These are phyloP conservation scores for Atherinomorus stipes DNA, from an alignment of 2,113 vertebrate genomes.

Conservation along the genomic window DNA sequence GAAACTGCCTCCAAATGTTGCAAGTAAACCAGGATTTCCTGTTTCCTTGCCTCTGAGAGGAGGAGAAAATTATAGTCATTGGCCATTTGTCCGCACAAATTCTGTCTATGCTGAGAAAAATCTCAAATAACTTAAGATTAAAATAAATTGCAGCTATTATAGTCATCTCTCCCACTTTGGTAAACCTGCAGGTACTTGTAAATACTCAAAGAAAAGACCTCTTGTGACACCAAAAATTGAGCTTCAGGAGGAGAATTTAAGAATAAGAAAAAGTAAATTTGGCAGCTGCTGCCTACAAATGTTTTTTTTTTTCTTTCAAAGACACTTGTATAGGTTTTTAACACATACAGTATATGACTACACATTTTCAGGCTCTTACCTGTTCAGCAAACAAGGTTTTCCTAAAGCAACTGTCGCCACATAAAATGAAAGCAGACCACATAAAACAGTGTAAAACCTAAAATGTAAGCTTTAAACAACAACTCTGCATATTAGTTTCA, in stretches of 20 bases:
- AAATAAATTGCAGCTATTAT: background rate
- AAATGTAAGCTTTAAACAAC: background rate
- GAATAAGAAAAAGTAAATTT: no score
- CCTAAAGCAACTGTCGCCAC: background rate
- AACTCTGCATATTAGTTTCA: background rate
- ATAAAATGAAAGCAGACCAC: background rate
- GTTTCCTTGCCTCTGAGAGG: background rate
- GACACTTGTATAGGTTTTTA: no score
- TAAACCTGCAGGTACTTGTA: background rate
- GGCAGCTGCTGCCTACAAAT: no score
- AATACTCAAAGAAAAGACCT: background rate
- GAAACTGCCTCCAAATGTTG: background rate
- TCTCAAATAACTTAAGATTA: background rate
- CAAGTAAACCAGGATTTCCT: background rate
- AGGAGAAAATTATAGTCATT: background rate
- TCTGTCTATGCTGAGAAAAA: background rate
- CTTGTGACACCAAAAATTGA: background rate
- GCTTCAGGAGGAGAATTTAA: no score
- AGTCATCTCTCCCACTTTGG: background rate
- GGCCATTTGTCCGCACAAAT: background rate
- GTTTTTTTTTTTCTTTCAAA: no score
- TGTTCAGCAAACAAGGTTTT: background rate
- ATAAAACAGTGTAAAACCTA: background rate
- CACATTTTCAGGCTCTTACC: no score
- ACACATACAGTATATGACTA: no score